These are phyloP conservation scores for Galeopsomyia nigrocyanea DNA, from an alignment of 2,888 invertebrate species.

Conservation along the genomic window DNA sequence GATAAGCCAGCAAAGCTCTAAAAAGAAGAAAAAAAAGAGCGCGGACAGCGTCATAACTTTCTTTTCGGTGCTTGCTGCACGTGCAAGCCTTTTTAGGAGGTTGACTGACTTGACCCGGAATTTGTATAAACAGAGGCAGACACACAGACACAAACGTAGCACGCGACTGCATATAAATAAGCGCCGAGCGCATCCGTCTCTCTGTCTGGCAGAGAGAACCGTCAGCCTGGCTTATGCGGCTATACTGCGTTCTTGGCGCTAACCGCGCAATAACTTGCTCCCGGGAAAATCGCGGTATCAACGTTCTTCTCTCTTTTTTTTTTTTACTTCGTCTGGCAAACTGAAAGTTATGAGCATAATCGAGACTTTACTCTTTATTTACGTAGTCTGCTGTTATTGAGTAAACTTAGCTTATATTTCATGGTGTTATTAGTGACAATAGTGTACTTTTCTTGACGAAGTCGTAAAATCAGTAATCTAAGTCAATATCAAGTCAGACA, in stretches of 20 bases:
- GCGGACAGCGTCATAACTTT: slow-evolving; percentile 30
- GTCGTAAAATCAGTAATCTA: no score
- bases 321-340: no score
- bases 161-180: slow-evolving; percentile 18
- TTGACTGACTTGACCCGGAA: slow-evolving; percentile 44
- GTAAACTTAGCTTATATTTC: no score
- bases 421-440: no score
- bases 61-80: slow-evolving; percentile 7
- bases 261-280: slow-evolving; percentile 4
- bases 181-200: slow-evolving; percentile 7
- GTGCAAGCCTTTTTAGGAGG: slow-evolving; percentile 17
- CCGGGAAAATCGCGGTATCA: not conserved
- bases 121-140: slow-evolving; percentile 34
- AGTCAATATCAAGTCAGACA: no score
- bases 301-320: no score
- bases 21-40: not conserved
- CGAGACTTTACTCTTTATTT: no score
- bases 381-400: no score
- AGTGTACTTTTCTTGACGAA: no score
- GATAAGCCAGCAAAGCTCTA: no score
- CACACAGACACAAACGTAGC: not conserved
- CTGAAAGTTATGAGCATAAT: no score
- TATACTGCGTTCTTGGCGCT: not conserved
- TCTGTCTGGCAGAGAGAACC: not conserved
- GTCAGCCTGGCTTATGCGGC: not conserved